These are phyloP conservation scores for Eurois occulta DNA, from an alignment of 2,888 invertebrate species.

Conservation along the genomic window DNA sequence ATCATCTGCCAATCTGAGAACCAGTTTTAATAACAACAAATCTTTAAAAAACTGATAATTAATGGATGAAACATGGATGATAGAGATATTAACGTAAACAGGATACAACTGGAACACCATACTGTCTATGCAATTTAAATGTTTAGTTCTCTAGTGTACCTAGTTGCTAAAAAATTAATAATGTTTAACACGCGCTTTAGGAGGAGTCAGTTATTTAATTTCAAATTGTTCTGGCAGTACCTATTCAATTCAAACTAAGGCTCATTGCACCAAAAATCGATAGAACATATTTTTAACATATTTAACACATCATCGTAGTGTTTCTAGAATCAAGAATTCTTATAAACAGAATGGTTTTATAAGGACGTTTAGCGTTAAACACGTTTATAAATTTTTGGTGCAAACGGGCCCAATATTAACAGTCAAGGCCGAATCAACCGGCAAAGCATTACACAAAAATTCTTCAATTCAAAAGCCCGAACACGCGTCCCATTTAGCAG, in stretches of 20 bases:
- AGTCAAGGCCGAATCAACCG: slow-evolving; percentile 22
- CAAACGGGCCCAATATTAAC: neutral
- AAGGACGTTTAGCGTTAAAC: neutral
- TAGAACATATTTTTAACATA: neutral
- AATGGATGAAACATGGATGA: neutral
- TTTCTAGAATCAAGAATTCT: neutral
- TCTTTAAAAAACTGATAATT: neutral
- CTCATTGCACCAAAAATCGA: neutral
- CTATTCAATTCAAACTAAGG: neutral
- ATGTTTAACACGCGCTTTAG: too few species aligned
- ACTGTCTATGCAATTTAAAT: neutral
- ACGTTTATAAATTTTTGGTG: neutral
- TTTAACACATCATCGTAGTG: neutral
- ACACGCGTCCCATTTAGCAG: slow-evolving; percentile 73
- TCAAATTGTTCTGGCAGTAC: neutral
- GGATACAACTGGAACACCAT: neutral
- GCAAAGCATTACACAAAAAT: slow-evolving; percentile 32
- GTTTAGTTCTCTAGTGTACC: neutral
- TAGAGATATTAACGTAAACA: neutral
- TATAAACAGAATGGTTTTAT: neutral
- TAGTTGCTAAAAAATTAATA: neutral
- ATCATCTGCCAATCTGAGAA: neutral
- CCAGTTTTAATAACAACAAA: neutral
- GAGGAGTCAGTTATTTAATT: neutral
- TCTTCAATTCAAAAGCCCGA: slow-evolving; percentile 45